A percentile compares a stretch with the other conserved stretches of the same genome.
phyloP scores from a whole-genome alignment of 2,113 vertebrate species.

The Taurulus bubalis region DNA sequence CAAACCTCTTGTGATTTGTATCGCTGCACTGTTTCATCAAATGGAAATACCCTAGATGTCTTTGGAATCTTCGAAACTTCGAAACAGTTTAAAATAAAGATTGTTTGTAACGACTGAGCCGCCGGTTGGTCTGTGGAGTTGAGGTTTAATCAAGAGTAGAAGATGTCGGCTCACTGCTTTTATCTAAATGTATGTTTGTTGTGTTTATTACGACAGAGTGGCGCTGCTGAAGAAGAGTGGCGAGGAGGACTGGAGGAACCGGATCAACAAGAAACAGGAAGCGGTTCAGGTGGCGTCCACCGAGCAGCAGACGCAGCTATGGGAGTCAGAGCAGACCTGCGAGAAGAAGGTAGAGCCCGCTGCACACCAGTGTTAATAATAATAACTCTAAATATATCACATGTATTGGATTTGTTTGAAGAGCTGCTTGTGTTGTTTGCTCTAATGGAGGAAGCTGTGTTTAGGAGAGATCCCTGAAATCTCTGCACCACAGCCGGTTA shows the following conservation, averaged over 20 bases:
- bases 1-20: too few relatives aligned
- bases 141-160: too few relatives aligned
- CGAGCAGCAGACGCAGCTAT: slow-evolving; percentile 80
- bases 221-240: slow-evolving; percentile 96
- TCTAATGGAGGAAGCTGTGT: not conserved
- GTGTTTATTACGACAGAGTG: slow-evolving; percentile 81
- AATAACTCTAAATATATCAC: not conserved
- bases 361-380: not conserved
- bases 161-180: too few relatives aligned
- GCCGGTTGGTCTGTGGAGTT: too few relatives aligned
- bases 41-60: not conserved
- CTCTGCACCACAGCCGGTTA: not conserved
- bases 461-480: not conserved
- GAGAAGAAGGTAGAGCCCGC: slow-evolving; percentile 87
- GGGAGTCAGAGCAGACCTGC: slow-evolving; percentile 87
- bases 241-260: slow-evolving; percentile 96
- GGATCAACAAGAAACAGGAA: slow-evolving; percentile 93
- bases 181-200: not conserved
- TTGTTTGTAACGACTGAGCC: not conserved
- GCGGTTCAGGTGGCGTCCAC: slow-evolving; percentile 79
- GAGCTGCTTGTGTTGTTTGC: not conserved
- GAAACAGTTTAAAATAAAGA: too few relatives aligned
- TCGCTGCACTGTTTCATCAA: not conserved
- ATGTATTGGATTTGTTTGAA: not conserved
- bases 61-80: not conserved